Evolutionary conservation across 2,797 vertebrate species (phyloP).

Genomic region (Helicolenus hilgendorfi): DNA sequence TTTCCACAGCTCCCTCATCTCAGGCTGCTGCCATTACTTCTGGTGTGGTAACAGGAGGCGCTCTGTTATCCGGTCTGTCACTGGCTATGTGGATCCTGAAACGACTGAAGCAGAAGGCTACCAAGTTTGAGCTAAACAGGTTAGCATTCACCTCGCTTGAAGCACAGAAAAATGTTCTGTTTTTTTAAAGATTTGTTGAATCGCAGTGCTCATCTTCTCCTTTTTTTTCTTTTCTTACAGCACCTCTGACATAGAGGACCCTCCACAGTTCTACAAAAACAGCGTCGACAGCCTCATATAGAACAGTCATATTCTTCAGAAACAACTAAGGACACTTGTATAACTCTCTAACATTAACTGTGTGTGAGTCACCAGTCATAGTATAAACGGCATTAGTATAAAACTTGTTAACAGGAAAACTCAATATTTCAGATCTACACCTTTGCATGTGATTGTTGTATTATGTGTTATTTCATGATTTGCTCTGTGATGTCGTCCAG

Average conservation of each 20-base stretch:
- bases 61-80: constrained; percentile 54
- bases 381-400: background rate
- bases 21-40: background rate
- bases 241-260: constrained; percentile 75
- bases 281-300: constrained; percentile 86
- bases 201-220: constrained; percentile 18
- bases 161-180: background rate
- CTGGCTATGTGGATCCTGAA: constrained; percentile 79
- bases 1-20: constrained; percentile 46
- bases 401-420: background rate
- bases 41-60: constrained; percentile 56
- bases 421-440: background rate
- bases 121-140: constrained; percentile 86
- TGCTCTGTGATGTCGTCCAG: background rate
- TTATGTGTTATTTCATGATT: background rate
- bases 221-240: constrained; percentile 64
- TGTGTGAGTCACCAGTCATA: background rate
- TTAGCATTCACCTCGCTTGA: constrained; percentile 10
- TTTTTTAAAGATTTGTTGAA: background rate
- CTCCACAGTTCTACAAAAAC: constrained; percentile 83
- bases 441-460: background rate
- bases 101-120: constrained; percentile 71
- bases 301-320: background rate
- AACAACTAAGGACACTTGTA: background rate
- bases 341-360: background rate